Evolutionary conservation across 92 coral and sea anemone species (phyloP).

Genomic region (Zoanthus sociatus): DNA sequence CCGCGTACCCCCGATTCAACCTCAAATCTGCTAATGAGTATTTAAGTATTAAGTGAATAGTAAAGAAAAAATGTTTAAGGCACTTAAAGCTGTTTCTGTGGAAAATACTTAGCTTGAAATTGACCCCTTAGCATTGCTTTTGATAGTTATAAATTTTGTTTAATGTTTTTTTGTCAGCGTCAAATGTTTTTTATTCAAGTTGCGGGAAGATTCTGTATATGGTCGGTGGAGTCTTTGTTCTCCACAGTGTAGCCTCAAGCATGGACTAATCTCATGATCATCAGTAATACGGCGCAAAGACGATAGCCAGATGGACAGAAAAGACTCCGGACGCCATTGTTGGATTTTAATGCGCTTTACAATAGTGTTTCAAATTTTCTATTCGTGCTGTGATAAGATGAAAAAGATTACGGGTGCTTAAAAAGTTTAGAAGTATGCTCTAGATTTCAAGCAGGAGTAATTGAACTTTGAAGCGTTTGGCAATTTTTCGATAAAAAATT

Average conservation of each 20-base stretch:
- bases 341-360: not conserved
- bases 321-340: constrained; percentile 10
- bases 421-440: not conserved
- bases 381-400: constrained; percentile 10
- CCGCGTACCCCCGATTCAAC: constrained; percentile 61
- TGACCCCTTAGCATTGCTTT: not conserved
- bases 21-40: constrained; percentile 26
- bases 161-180: not conserved
- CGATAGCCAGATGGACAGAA: constrained; percentile 32
- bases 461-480: not conserved
- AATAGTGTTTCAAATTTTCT: not conserved
- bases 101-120: not conserved
- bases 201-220: not conserved
- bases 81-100: not conserved
- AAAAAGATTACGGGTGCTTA: not conserved
- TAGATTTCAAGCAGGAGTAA: not conserved
- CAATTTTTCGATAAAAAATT: not conserved
- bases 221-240: constrained; percentile 31
- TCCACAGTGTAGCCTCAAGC: constrained; percentile 22
- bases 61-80: not conserved
- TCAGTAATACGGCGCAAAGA: constrained; percentile 12
- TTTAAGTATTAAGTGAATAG: not conserved
- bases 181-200: not conserved
- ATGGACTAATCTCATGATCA: constrained; percentile 8
- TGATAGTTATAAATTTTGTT: not conserved